Evolutionary conservation across 2,888 invertebrate species (phyloP).

Genomic region (Hipparchia sbordonii): DNA sequence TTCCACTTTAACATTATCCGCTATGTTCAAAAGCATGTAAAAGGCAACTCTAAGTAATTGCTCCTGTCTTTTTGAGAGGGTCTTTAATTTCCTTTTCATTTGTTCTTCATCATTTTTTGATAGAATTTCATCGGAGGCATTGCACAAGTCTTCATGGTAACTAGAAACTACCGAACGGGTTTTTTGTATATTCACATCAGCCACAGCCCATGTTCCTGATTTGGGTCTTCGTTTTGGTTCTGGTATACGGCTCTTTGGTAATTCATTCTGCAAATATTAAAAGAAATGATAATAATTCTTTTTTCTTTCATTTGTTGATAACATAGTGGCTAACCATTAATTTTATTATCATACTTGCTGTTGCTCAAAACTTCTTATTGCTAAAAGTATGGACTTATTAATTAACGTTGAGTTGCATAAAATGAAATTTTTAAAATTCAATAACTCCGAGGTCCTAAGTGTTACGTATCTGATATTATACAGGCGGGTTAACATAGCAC

Average conservation of each 20-base stretch:
- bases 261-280: slow-evolving; percentile 76
- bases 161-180: slow-evolving; percentile 85
- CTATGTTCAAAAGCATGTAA: slow-evolving; percentile 96
- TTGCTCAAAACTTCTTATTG: too few species aligned
- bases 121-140: slow-evolving; percentile 72
- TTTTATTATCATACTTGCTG: too few species aligned
- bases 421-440: too few species aligned
- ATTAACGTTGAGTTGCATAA: too few species aligned
- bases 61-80: slow-evolving; percentile 95
- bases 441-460: too few species aligned
- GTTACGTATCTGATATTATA: too few species aligned
- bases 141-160: slow-evolving; percentile 86
- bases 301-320: too few species aligned
- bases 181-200: slow-evolving; percentile 80
- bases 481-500: too few species aligned
- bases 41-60: slow-evolving; percentile 95
- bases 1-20: slow-evolving; percentile 97
- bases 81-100: slow-evolving; percentile 88
- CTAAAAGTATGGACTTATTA: too few species aligned
- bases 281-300: too few species aligned
- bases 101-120: slow-evolving; percentile 89
- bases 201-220: slow-evolving; percentile 87
- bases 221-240: slow-evolving; percentile 89
- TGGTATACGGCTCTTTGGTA: slow-evolving; percentile 87
- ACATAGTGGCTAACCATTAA: too few species aligned